Evolutionary conservation across 2,113 vertebrate genomes (phyloP).

Genomic region (Pungitius pungitius): DNA sequence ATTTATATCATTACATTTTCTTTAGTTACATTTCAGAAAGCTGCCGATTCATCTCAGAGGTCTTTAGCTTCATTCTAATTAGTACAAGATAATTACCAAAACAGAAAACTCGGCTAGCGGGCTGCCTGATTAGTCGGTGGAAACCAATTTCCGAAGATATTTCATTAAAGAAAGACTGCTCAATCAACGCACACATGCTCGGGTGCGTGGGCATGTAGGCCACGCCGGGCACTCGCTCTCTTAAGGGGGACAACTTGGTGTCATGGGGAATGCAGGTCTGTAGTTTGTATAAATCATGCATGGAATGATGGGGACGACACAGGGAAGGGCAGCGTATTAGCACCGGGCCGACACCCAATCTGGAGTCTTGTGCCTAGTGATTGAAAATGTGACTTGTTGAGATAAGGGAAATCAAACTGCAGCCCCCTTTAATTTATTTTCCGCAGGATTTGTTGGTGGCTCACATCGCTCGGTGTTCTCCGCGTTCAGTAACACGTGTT

Average conservation of each 20-base stretch:
- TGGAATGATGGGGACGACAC: slow-evolving; percentile 64
- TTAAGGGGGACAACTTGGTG: slow-evolving; percentile 41
- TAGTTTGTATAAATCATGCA: slow-evolving; percentile 54
- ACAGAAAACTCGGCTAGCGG: slow-evolving; percentile 72
- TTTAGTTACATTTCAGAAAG: slow-evolving; percentile 82
- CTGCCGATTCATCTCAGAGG: slow-evolving; percentile 79
- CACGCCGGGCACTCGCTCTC: slow-evolving; percentile 23
- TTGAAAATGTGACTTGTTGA: slow-evolving; percentile 76
- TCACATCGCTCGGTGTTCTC: slow-evolving; percentile 53
- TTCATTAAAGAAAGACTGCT: slow-evolving; percentile 71
- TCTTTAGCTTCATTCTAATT: slow-evolving; percentile 82
- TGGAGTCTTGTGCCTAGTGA: slow-evolving; percentile 71
- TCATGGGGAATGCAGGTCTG: slow-evolving; percentile 28
- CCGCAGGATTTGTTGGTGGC: slow-evolving; percentile 60
- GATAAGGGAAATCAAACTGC: slow-evolving; percentile 73
- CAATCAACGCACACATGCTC: slow-evolving; percentile 60
- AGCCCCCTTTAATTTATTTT: slow-evolving; percentile 65
- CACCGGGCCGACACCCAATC: slow-evolving; percentile 36
- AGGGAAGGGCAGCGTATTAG: slow-evolving; percentile 59
- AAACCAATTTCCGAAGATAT: slow-evolving; percentile 78
- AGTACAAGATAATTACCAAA: slow-evolving; percentile 83
- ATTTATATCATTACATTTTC: slow-evolving; percentile 72
- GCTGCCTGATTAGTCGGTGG: slow-evolving; percentile 75
- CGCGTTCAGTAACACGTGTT: slow-evolving; percentile 67
- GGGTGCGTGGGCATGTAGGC: slow-evolving; percentile 18